Base-by-base conservation (phyloP, 2,888 invertebrate species). In the Caenorhabditis sp. region DNA sequence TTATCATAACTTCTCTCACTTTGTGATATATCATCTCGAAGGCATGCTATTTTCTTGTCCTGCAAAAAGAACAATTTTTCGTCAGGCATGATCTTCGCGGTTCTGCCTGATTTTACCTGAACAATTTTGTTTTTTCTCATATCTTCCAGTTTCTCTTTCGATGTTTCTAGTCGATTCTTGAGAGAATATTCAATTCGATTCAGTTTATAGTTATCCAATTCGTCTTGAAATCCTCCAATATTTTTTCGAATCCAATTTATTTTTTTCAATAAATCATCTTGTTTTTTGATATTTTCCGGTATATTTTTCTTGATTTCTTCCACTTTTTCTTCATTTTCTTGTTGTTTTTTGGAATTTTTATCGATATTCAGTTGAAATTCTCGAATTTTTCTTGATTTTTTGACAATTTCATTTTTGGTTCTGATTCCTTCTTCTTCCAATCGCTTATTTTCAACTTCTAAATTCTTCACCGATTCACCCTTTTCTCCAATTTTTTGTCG, bases 1-100 rank as follows among this genome's bases (percentile, higher is more conserved):
- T 65, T 62, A 19, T 72, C 72, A 31, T 62, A 72, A 67, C 67
- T 72, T 43, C 67, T 65, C 55, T 72, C 72, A 50, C 67, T 68
- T 59, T 65, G 58, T 4, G 36, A 19, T 21, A 72, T 72, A 62
- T 72, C 72, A n/a, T 57, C 21, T n/a, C 72, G 61, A 10, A 72
- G 51, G 3, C 65, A 57, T 36, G 26, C 14, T 5, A 72, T 68
- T 58, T 65, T 67, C 17, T 72, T 72, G 36, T 72, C 72, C 65
- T 72, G 58, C 4, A 31, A 31, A 4, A 31, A 31, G n/a, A n/a
- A n/a, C n/a, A n/a, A n/a, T n/a, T n/a, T n/a, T n/a, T n/a, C n/a
- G n/a, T n/a, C n/a, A n/a, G n/a, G n/a, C n/a, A n/a, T n/a, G n/a
- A n/a, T n/a, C n/a, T n/a, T n/a, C n/a, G n/a, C n/a, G n/a, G n/a